Evolutionary conservation across 2,113 vertebrate species (phyloP).

Genomic region (Ptilorrhoa leucosticta): DNA sequence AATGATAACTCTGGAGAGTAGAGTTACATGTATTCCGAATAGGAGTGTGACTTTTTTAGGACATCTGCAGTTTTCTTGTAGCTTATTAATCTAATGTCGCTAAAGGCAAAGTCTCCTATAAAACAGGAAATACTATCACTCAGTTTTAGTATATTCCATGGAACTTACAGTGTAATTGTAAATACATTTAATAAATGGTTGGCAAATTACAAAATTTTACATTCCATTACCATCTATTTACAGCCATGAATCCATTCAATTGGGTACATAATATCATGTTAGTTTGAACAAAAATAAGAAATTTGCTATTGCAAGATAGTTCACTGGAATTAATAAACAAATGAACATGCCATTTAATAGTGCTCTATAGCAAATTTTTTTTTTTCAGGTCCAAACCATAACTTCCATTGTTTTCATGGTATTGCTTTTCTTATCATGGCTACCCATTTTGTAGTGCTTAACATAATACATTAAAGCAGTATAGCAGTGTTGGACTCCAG

Average conservation of each 20-base stretch:
- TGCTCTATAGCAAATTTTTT: background rate
- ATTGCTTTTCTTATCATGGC: background rate
- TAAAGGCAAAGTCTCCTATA: background rate
- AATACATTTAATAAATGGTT: background rate
- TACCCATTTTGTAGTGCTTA: background rate
- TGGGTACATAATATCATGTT: background rate
- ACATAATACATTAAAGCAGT: background rate
- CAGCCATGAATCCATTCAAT: background rate
- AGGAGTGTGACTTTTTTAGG: background rate
- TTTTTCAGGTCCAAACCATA: background rate
- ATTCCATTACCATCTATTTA: background rate
- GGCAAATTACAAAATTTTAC: slow-evolving; percentile 9
- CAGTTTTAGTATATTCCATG: background rate
- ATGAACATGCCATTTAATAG: background rate
- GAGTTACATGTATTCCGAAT: background rate
- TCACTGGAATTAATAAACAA: background rate
- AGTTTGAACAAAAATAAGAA: background rate
- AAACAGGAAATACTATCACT: background rate
- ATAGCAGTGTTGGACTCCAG: background rate
- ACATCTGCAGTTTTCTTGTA: background rate
- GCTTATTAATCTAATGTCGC: background rate
- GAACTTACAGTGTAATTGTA: background rate
- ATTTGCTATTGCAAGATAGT: background rate
- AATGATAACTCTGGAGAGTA: background rate
- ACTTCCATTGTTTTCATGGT: background rate